Evolutionary conservation across 1,140 invertebrate genomes (phyloP).

Genomic region (Trichogramma pretiosum): DNA sequence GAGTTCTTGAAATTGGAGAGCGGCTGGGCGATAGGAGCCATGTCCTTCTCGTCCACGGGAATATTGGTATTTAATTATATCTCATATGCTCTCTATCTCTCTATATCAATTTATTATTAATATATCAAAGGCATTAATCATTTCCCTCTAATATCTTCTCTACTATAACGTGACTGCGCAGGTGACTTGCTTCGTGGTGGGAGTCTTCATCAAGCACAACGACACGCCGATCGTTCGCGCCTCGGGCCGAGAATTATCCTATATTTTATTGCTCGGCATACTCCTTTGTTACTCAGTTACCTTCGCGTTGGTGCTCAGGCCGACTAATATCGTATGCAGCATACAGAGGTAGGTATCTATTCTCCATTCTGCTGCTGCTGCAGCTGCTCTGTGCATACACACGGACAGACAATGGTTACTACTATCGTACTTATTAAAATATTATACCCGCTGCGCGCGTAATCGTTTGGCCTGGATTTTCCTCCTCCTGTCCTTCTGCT

Average conservation of each 20-base stretch:
- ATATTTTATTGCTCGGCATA: conserved; percentile 78
- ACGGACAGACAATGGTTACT: too few species aligned
- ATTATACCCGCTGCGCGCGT: too few species aligned
- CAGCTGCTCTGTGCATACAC: too few species aligned
- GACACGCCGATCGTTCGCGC: conserved; percentile 84
- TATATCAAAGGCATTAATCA: background rate
- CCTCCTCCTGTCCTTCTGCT: too few species aligned
- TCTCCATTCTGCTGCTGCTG: background rate
- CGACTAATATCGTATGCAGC: conserved; percentile 65
- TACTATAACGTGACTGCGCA: too few species aligned
- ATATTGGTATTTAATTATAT: conserved; percentile 66
- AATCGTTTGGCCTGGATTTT: too few species aligned
- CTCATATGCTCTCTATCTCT: too few species aligned
- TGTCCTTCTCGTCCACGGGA: conserved; percentile 68
- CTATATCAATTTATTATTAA: too few species aligned
- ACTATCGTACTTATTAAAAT: too few species aligned
- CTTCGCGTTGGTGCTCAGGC: conserved; percentile 70
- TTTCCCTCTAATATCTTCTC: background rate
- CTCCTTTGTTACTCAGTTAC: conserved; percentile 84
- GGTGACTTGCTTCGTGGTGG: conserved; percentile 50
- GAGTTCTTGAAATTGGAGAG: conserved; percentile 71
- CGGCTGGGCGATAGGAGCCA: conserved; percentile 84
- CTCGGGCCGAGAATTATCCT: conserved; percentile 80
- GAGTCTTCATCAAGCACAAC: conserved; percentile 66
- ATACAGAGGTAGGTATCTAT: conserved; percentile 57